phyloP scores from a whole-genome alignment of 2,888 invertebrate genomes.

The Didymodactylos carnosus region DNA sequence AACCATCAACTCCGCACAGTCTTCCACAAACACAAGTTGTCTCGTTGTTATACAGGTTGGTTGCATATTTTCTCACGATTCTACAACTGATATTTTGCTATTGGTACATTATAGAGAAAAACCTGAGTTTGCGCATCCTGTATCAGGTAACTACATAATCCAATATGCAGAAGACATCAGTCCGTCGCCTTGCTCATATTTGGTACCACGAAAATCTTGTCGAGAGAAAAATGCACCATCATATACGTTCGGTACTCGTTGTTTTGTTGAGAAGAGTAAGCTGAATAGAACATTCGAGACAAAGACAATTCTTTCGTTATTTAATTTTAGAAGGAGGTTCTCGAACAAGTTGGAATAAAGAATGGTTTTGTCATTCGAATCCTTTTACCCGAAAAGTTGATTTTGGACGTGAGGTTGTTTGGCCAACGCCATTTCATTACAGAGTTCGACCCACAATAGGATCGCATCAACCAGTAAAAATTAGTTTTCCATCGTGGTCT shows the following conservation, averaged over 20 bases:
- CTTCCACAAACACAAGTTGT: too few species aligned
- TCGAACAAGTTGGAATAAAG: slow-evolving; percentile 9
- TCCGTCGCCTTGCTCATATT: slow-evolving; percentile 8
- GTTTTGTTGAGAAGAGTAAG: neutral
- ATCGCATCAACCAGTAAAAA: neutral
- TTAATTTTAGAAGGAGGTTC: neutral
- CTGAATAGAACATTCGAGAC: neutral
- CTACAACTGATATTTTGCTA: neutral
- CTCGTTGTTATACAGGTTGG: too few species aligned
- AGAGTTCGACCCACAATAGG: neutral
- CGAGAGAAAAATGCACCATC: slow-evolving; percentile 7
- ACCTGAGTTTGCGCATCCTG: neutral
- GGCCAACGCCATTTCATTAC: slow-evolving; percentile 11
- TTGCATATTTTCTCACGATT: too few species aligned
- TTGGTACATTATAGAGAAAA: neutral
- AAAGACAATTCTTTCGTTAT: neutral
- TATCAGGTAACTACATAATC: neutral
- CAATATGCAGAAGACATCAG: neutral
- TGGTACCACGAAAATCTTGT: slow-evolving; percentile 5
- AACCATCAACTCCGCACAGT: too few species aligned
- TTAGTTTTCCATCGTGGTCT: neutral
- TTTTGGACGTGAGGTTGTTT: neutral
- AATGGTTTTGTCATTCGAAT: slow-evolving; percentile 5
- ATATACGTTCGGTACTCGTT: neutral
- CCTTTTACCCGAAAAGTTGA: slow-evolving; percentile 5